Conservation (phyloP, 2,888 invertebrate genomes). For the Melanostoma mellinum region DNA sequence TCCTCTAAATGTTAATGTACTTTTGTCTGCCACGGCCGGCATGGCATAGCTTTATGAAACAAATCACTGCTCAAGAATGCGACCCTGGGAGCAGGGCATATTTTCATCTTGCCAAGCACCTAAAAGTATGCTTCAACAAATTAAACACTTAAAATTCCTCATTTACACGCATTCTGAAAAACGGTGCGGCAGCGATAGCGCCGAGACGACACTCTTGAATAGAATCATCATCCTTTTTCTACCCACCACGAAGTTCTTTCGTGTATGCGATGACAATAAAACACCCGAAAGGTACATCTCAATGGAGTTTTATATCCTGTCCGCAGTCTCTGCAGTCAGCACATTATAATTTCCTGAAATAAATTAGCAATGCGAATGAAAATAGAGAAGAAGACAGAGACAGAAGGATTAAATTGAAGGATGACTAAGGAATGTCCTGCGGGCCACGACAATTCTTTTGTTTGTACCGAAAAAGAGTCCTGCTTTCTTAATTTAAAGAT, state of each 20-base stretch:
- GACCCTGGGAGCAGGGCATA: conserved; percentile 34
- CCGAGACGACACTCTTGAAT: conserved; percentile 41
- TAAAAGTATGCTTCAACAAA: conserved; percentile 69
- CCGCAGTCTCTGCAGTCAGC: conserved; percentile 73
- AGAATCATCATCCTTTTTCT: conserved; percentile 60
- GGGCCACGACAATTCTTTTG: conserved; percentile 67
- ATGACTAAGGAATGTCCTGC: conserved; percentile 58
- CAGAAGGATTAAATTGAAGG: conserved; percentile 22
- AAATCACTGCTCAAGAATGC: conserved; percentile 33
- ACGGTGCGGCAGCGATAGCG: not conserved
- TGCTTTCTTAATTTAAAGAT: conserved; percentile 29
- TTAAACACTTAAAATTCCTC: conserved; percentile 72
- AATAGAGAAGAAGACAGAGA: conserved; percentile 51
- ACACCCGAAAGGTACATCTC: conserved; percentile 70
- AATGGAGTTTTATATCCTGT: conserved; percentile 69
- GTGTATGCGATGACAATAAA: conserved; percentile 65
- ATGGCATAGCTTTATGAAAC: not conserved
- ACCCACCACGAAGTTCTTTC: conserved; percentile 16
- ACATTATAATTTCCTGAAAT: conserved; percentile 73
- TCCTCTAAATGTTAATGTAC: conserved; percentile 25
- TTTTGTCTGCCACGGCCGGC: conserved; percentile 8
- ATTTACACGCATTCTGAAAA: conserved; percentile 66
- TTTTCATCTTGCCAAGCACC: conserved; percentile 53
- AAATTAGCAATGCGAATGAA: conserved; percentile 72
- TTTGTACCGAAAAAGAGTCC: conserved; percentile 41